These are phyloP conservation scores for Hirtodrosophila trivittata DNA, from an alignment of 2,888 invertebrate species.

Conservation along the genomic window DNA sequence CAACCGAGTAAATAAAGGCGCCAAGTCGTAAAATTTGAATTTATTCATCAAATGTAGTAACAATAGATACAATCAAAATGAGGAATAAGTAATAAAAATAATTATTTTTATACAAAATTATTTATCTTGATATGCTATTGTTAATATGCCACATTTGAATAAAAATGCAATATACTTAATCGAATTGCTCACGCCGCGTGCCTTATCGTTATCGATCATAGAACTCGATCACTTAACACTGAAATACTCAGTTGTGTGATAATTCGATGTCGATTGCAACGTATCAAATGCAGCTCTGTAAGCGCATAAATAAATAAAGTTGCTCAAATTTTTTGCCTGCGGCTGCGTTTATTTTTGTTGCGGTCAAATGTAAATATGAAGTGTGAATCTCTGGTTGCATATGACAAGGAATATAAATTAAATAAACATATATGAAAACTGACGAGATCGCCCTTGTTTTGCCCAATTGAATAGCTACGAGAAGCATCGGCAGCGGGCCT, in stretches of 20 bases:
- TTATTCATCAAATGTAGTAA: too few relatives aligned
- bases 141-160: too few relatives aligned
- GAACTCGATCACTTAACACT: too few relatives aligned
- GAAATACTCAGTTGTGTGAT: too few relatives aligned
- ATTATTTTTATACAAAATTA: too few relatives aligned
- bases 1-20: too few relatives aligned
- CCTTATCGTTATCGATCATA: slow-evolving; percentile 21
- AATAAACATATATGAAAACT: slow-evolving; percentile 36
- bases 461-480: slow-evolving; percentile 37
- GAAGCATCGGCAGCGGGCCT: slow-evolving; percentile 57
- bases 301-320: slow-evolving; percentile 73
- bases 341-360: slow-evolving; percentile 55
- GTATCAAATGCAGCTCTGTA: slow-evolving; percentile 47
- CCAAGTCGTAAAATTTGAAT: too few relatives aligned
- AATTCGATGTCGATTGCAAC: slow-evolving; percentile 38
- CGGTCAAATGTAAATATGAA: slow-evolving; percentile 67
- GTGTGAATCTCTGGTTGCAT: slow-evolving; percentile 49
- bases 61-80: too few relatives aligned
- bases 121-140: too few relatives aligned
- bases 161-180: slow-evolving; percentile 2
- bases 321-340: slow-evolving; percentile 37
- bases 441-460: slow-evolving; percentile 33
- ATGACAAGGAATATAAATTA: slow-evolving; percentile 25
- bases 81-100: too few relatives aligned
- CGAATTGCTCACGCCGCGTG: neutral